Evolutionary conservation across 64 coral and sea anemone genomes (phyloP).

Genomic region (Stylophora pistillata): DNA sequence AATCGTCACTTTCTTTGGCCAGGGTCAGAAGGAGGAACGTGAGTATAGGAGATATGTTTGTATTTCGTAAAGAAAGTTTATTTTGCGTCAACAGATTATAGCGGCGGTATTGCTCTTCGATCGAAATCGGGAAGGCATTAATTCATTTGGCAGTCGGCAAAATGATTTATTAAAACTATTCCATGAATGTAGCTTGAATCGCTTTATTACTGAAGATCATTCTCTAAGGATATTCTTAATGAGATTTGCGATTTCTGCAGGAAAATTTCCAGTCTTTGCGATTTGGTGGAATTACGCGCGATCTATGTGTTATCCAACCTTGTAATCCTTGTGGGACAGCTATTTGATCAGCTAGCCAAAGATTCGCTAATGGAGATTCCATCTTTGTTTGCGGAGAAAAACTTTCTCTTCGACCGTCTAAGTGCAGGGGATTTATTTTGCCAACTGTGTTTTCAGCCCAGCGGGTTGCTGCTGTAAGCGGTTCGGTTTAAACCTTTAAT

Average conservation of each 20-base stretch:
- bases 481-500: slow-evolving; percentile 39
- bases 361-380: background rate
- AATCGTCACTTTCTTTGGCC: slow-evolving; percentile 84
- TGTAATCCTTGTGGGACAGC: background rate
- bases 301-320: background rate
- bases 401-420: background rate
- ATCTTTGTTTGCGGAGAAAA: background rate
- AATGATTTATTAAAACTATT: slow-evolving; percentile 64
- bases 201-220: slow-evolving; percentile 55
- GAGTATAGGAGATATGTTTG: slow-evolving; percentile 64
- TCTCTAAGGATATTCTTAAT: background rate
- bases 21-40: slow-evolving; percentile 79
- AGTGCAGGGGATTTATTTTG: background rate
- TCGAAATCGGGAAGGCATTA: slow-evolving; percentile 32
- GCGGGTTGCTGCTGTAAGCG: slow-evolving; percentile 1
- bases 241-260: background rate
- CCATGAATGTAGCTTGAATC: slow-evolving; percentile 74
- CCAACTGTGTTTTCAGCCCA: slow-evolving; percentile 4
- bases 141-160: slow-evolving; percentile 85
- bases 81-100: slow-evolving; percentile 37
- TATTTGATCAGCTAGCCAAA: slow-evolving; percentile 1
- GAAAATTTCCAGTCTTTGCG: background rate
- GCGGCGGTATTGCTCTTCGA: slow-evolving; percentile 30
- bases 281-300: background rate
- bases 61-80: slow-evolving; percentile 21